Base-by-base conservation (phyloP, 1,140 invertebrate genomes). In the Luehdorfia chinensis region DNA sequence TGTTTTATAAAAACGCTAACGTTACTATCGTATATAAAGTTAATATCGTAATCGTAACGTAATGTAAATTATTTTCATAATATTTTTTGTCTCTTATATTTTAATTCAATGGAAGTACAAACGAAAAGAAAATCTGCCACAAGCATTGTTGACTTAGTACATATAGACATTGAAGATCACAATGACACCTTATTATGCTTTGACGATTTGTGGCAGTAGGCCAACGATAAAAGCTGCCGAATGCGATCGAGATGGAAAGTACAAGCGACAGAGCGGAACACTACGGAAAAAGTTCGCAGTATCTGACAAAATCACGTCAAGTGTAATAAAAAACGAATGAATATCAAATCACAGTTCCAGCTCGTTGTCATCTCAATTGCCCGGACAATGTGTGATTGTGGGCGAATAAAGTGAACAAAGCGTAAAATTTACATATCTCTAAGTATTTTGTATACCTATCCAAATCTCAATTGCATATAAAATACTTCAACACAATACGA, bases 201-300 rank as follows among this genome's bases (percentile, higher is more conserved):
- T 23, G 16, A 34, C 18, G 8, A 54, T 50, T 19, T 44, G 39
- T 48, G 57, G 19, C 45, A 47, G 28, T 53, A 16, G 50, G 30
- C 7, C 43, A 47, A 23, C 12, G 36, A 44, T 39, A 51, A 55
- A 50, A 53, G 15, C 27, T 48, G 30, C 52, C 47, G 37, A 55
- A 46, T 47, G 23, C 48, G 14, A 50, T 55, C 44, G 66, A 69
- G 55, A 69, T 54, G 47, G 66, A 66, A 69, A 69, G 66, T 66
- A 31, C 21, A 33, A 13, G 31, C 47, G 33, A 8, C 55, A 25
- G 39, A 60, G 27, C 55, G 55, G 47, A 63, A 69, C 50, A 21
- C 8, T n/a, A n/a, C 32, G 14, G 32, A 21, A 44, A 54, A 44
- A 37, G 19, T 32, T 43, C 9, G 23, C 27, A 1, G 5, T 21